Percentiles rank a stretch among this genome's conserved stretches.
Conservation (phyloP, 2,113 vertebrate species). For the Thunnus maccoyii region DNA sequence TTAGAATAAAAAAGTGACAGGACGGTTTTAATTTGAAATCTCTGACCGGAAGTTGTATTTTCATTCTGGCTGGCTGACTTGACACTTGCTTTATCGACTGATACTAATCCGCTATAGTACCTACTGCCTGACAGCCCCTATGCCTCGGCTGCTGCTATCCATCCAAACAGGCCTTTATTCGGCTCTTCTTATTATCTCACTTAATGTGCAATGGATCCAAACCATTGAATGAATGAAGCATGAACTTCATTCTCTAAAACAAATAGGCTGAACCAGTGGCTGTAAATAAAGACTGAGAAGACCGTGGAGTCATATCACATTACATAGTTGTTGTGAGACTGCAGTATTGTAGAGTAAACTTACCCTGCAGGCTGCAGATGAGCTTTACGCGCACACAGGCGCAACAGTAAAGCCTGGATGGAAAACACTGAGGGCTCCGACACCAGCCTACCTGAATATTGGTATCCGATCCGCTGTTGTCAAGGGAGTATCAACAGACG, state of each 20-base stretch:
- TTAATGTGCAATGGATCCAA: background rate
- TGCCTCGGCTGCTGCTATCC: background rate
- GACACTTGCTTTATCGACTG: slow-evolving; percentile 42
- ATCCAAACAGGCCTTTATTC: slow-evolving; percentile 27
- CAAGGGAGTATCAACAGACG: slow-evolving; percentile 69
- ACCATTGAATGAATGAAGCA: background rate
- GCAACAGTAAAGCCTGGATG: slow-evolving; percentile 17
- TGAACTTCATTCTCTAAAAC: background rate
- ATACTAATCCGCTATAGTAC: slow-evolving; percentile 69
- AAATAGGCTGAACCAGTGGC: background rate
- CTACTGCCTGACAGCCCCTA: slow-evolving; percentile 14
- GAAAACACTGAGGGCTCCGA: slow-evolving; percentile 3
- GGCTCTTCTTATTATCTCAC: background rate
- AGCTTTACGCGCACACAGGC: background rate
- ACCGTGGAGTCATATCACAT: background rate
- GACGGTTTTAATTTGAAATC: slow-evolving; percentile 66
- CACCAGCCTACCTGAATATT: slow-evolving; percentile 62
- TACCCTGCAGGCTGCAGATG: background rate
- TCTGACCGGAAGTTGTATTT: slow-evolving; percentile 57
- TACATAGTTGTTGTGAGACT: background rate
- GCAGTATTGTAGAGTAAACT: background rate
- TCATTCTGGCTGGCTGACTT: background rate
- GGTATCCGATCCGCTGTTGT: slow-evolving; percentile 74
- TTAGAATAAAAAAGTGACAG: background rate
- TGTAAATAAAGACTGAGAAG: background rate